phyloP scores from a whole-genome alignment of 2,888 invertebrate genomes.

The Pomacea canaliculata region DNA sequence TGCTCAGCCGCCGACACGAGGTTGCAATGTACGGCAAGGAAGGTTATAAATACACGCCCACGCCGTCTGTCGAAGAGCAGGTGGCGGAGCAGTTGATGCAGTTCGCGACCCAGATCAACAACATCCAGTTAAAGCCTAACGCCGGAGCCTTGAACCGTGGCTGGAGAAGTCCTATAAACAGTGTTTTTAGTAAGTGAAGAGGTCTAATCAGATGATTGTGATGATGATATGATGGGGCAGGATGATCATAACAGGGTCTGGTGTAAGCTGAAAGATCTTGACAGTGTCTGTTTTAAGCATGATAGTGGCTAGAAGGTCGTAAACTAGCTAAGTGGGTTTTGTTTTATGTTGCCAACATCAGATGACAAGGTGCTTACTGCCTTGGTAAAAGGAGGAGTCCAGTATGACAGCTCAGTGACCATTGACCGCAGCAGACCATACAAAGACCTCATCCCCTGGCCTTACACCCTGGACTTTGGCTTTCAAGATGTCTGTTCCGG shows the following conservation, averaged over 20 bases:
- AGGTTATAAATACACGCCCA: constrained; percentile 62
- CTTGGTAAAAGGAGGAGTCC: constrained; percentile 36
- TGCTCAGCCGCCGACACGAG: constrained; percentile 43
- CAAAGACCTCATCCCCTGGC: constrained; percentile 87
- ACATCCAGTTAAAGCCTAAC: constrained; percentile 72
- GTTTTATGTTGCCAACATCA: not conserved
- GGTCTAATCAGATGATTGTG: no score
- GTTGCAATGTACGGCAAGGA: constrained; percentile 65
- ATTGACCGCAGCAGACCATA: constrained; percentile 1
- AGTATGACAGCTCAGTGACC: constrained; percentile 50
- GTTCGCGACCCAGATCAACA: not conserved
- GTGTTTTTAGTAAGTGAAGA: not conserved
- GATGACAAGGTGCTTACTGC: constrained; percentile 46
- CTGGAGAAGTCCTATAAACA: constrained; percentile 6
- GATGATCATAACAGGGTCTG: no score
- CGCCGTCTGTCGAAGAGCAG: constrained; percentile 5
- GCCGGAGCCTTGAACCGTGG: constrained; percentile 4
- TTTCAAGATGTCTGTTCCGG: constrained; percentile 43
- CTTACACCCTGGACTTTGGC: constrained; percentile 87
- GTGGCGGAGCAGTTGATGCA: constrained; percentile 5
- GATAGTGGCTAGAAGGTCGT: no score
- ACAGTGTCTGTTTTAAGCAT: no score
- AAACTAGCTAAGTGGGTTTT: no score
- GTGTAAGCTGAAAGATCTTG: no score
- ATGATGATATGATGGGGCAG: no score